A percentile compares a stretch with the other conserved stretches of the same genome.
Evolutionary conservation across 2,888 invertebrate species (phyloP).

Genomic region (Protula sp.): DNA sequence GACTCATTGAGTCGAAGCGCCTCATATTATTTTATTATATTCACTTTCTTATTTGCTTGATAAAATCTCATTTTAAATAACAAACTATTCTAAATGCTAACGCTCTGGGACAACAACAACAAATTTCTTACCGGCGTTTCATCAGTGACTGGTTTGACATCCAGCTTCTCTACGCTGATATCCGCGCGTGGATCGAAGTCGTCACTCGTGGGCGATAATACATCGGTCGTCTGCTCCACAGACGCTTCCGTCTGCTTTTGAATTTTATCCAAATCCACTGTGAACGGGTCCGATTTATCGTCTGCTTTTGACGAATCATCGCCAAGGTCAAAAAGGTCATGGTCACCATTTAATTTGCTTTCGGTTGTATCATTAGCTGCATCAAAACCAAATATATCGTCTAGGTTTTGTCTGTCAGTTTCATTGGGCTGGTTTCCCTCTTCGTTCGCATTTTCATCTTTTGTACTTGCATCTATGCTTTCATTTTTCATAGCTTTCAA

Average conservation of each 20-base stretch:
- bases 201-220: constrained; percentile 7
- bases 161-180: not conserved
- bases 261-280: not conserved
- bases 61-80: too few species aligned
- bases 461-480: not conserved
- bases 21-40: too few species aligned
- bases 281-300: not conserved
- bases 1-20: too few species aligned
- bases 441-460: not conserved
- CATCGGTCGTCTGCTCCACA: not conserved
- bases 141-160: constrained; percentile 10
- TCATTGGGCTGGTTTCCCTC: not conserved
- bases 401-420: too few species aligned
- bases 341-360: not conserved
- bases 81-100: too few species aligned
- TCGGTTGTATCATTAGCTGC: not conserved
- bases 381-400: constrained; percentile 5
- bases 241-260: not conserved
- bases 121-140: too few species aligned
- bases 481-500: not conserved
- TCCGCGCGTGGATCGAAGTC: constrained; percentile 24
- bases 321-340: not conserved
- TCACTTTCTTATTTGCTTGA: too few species aligned
- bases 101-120: too few species aligned
- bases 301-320: not conserved